Conservation (phyloP, 2,797 vertebrate genomes). For the Oreochromis mossambicus region DNA sequence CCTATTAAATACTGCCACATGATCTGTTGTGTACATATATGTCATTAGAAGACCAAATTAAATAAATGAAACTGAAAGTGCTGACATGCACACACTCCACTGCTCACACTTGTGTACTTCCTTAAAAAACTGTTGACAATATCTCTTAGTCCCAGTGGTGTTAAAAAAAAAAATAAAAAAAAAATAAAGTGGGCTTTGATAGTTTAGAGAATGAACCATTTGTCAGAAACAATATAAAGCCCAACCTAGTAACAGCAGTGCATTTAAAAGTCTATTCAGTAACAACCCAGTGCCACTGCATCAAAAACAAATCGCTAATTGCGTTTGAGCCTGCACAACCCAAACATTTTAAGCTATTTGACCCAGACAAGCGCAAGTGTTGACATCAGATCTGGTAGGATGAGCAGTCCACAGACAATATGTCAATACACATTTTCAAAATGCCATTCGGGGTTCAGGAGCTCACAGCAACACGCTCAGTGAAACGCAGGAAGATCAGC, state of each 20-base stretch:
- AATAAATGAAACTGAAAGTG: neutral
- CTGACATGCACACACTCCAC: neutral
- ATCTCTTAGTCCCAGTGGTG: neutral
- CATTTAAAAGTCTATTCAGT: neutral
- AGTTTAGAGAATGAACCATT: neutral
- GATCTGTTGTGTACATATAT: neutral
- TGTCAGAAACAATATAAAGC: neutral
- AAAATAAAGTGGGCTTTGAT: neutral
- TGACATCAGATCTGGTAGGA: conserved; percentile 40
- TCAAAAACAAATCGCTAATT: neutral
- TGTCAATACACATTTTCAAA: conserved; percentile 44
- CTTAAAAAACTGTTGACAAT: neutral
- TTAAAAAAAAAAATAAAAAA: neutral
- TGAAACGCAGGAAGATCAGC: neutral
- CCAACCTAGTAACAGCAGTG: neutral
- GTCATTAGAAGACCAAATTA: neutral
- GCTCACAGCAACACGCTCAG: neutral
- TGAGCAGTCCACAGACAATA: conserved; percentile 48
- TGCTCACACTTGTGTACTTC: neutral
- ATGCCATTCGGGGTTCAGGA: conserved; percentile 11
- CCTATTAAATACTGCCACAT: neutral
- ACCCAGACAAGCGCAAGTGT: conserved; percentile 5
- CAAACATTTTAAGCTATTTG: neutral
- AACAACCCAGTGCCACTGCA: neutral
- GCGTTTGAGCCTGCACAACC: neutral